phyloP scores from a whole-genome alignment of 2,888 invertebrate species.

The Belgica antarctica region DNA sequence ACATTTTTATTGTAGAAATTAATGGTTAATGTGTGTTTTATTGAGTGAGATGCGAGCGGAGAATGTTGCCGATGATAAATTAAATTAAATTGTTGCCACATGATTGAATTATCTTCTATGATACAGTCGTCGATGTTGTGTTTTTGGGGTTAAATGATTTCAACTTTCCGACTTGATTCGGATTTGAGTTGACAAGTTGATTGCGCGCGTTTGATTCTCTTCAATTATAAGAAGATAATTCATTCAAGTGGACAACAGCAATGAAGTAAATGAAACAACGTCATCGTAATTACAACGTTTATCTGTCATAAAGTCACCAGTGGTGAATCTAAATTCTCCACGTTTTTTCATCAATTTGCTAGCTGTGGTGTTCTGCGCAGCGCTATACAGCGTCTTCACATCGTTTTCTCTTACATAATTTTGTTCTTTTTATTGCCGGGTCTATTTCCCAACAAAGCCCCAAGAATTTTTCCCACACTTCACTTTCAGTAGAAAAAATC shows the following conservation, averaged over 20 bases:
- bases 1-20: conserved; percentile 18
- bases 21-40: conserved; percentile 3
- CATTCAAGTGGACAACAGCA: conserved; percentile 24
- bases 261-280: neutral
- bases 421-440: conserved; percentile 24
- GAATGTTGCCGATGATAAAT: conserved; percentile 3
- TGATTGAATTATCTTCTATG: conserved; percentile 35
- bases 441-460: neutral
- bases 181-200: conserved; percentile 6
- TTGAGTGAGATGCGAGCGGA: conserved; percentile 12
- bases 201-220: neutral
- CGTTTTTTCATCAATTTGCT: conserved; percentile 22
- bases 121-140: conserved; percentile 9
- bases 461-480: conserved; percentile 43
- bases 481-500: conserved; percentile 28
- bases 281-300: conserved; percentile 32
- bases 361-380: conserved; percentile 13
- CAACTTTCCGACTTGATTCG: conserved; percentile 31
- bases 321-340: conserved; percentile 18
- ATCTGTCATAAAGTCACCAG: conserved; percentile 29
- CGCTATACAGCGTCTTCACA: too few relatives aligned
- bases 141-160: conserved; percentile 42
- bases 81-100: conserved; percentile 44
- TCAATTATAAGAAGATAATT: neutral
- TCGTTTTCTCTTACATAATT: conserved; percentile 33